Percentiles rank a stretch among this genome's conserved stretches.
These are phyloP conservation scores for Ormyrus pomaceus DNA, from an alignment of 2,888 invertebrate genomes.

Conservation along the genomic window DNA sequence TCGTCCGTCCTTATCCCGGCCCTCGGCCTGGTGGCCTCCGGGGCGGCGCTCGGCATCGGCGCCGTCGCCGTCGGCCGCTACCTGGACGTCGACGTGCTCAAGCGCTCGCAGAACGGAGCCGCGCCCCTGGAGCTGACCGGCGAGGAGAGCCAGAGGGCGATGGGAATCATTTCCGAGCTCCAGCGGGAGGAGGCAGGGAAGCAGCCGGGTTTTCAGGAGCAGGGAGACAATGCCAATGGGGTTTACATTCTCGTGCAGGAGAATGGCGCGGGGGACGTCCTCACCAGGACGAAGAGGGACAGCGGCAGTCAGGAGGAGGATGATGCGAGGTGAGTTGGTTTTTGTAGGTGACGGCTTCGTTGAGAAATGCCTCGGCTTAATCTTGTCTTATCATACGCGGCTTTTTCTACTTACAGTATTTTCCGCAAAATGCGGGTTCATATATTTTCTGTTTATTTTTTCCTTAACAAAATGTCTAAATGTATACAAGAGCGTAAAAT, in stretches of 20 bases:
- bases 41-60: slow-evolving; percentile 88
- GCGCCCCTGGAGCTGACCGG: too few species aligned
- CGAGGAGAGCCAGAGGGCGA: slow-evolving; percentile 36
- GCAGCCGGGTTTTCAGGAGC: slow-evolving; percentile 22
- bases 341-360: background rate
- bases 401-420: too few species aligned
- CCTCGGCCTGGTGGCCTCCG: slow-evolving; percentile 87
- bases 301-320: slow-evolving; percentile 48
- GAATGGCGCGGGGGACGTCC: background rate
- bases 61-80: slow-evolving; percentile 87
- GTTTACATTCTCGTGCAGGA: slow-evolving; percentile 38
- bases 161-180: slow-evolving; percentile 38
- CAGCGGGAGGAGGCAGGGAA: slow-evolving; percentile 58
- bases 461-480: too few species aligned
- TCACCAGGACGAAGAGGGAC: slow-evolving; percentile 63
- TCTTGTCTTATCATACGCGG: too few species aligned
- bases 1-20: slow-evolving; percentile 84
- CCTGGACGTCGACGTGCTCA: slow-evolving; percentile 81
- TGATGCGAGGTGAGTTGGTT: slow-evolving; percentile 45
- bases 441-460: too few species aligned
- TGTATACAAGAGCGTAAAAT: too few species aligned
- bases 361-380: too few species aligned
- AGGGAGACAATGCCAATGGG: slow-evolving; percentile 9
- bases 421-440: too few species aligned
- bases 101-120: slow-evolving; percentile 71